Conservation (phyloP, 2,888 invertebrate genomes). For the Drosophila merina region DNA sequence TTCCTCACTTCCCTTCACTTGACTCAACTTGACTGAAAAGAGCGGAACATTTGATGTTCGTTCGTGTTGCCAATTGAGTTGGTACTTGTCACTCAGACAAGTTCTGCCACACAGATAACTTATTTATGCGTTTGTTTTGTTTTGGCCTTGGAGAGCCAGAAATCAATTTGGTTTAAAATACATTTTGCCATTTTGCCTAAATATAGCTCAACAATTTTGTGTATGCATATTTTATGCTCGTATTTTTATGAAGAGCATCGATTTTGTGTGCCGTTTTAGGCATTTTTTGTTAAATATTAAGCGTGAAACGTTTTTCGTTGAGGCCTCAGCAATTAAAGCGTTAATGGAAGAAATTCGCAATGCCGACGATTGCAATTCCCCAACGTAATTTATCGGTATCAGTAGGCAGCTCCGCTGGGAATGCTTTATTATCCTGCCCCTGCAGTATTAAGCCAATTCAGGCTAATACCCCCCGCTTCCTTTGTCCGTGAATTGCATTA, state of each 20-base stretch:
- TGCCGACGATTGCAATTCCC: slow-evolving; percentile 26
- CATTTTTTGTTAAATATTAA: too few species aligned
- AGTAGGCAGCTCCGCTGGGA: slow-evolving; percentile 19
- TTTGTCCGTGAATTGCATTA: slow-evolving; percentile 32
- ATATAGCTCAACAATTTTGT: slow-evolving; percentile 19
- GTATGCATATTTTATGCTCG: slow-evolving; percentile 26
- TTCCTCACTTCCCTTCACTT: neutral
- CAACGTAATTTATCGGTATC: slow-evolving; percentile 20
- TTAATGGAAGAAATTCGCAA: neutral
- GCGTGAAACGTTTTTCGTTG: neutral
- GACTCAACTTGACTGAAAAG: neutral
- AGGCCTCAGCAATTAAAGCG: neutral
- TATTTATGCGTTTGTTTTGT: slow-evolving; percentile 31
- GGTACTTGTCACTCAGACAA: slow-evolving; percentile 10
- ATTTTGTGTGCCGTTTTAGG: neutral
- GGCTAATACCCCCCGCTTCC: slow-evolving; percentile 14
- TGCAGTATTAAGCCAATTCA: slow-evolving; percentile 27
- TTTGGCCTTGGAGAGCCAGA: slow-evolving; percentile 9
- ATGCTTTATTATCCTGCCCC: slow-evolving; percentile 25
- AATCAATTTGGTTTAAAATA: slow-evolving; percentile 35
- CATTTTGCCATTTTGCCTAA: slow-evolving; percentile 7
- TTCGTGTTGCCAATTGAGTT: slow-evolving; percentile 5
- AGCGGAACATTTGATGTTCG: slow-evolving; percentile 4
- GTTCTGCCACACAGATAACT: slow-evolving; percentile 12
- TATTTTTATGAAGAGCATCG: slow-evolving; percentile 3